Evolutionary conservation across 2,888 invertebrate genomes (phyloP).

Genomic region (Nomada goodeniana): DNA sequence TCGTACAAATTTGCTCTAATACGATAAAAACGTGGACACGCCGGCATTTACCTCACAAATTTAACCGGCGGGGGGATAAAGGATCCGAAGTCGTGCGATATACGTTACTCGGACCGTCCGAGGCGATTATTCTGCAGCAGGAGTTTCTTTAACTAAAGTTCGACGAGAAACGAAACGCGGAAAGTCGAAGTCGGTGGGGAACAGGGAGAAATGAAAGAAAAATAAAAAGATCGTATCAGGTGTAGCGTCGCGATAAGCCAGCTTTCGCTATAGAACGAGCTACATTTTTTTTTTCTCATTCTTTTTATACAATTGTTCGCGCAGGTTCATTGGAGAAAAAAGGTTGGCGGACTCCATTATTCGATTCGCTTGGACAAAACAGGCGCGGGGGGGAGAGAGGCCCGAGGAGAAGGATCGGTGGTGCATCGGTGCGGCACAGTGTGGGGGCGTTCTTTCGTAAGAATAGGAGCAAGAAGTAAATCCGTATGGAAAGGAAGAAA

Average conservation of each 20-base stretch:
- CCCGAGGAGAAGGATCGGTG: conserved; percentile 37
- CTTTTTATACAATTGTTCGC: conserved; percentile 18
- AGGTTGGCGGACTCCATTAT: conserved; percentile 57
- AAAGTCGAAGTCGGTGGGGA: background rate
- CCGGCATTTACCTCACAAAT: conserved; percentile 53
- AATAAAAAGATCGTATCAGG: conserved; percentile 40
- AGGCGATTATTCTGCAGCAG: background rate
- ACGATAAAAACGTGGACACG: conserved; percentile 52
- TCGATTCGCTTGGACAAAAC: conserved; percentile 57
- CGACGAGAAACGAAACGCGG: conserved; percentile 7
- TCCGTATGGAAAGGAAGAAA: conserved; percentile 47
- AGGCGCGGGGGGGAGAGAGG: background rate
- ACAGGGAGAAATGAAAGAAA: background rate
- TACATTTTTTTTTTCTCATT: conserved; percentile 13
- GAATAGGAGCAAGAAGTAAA: conserved; percentile 61
- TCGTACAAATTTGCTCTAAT: conserved; percentile 69
- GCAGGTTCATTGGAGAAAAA: conserved; percentile 40
- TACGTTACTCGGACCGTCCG: conserved; percentile 16
- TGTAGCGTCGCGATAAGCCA: conserved; percentile 37
- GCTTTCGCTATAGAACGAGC: conserved; percentile 5
- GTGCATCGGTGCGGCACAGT: conserved; percentile 29
- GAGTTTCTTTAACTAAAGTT: background rate
- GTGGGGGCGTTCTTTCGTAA: conserved; percentile 54
- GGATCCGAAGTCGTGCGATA: conserved; percentile 26
- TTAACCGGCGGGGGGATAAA: conserved; percentile 23